Evolutionary conservation across 2,888 invertebrate species (phyloP), one percentile per base, ranked within the genome.

Genomic region (Melanophora roralis): DNA sequence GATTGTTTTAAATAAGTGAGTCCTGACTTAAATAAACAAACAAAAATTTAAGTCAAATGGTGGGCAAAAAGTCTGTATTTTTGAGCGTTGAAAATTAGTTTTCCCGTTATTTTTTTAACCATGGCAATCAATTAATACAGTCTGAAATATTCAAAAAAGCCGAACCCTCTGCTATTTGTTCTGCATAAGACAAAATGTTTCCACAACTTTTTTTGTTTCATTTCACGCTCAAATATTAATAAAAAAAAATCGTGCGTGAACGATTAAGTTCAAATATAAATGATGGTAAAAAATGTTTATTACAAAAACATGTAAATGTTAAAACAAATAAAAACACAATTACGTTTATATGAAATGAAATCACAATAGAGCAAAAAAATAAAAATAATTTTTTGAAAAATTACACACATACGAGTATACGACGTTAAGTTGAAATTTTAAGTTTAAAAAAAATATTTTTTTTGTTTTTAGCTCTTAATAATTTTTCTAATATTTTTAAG

Each of bases 361-460:
- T 69, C 40, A 78, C 57, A 69, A 60, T 11, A 40, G 49, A 57
- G 49, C n/a, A 76, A 21, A 57, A 40, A 67, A 65, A 74, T 51
- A 40, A 45, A 72, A 21, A 27, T 72, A 53, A 79, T 40, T 68
- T 71, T 60, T 49, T 67, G 71, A 68, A 67, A 68, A 84, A 84
- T 84, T 86, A 87, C 88, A 88, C 88, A 88, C 86, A 87, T 86
- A 88, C n/a, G n/a, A n/a, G n/a, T 27, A 27, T 86, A 88, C 86
- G 88, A 87, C 87, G 87, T 71, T 65, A 49, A 77, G 69, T 71
- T 77, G 4, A 71, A 77, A 64, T 36, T 71, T 45, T 62, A 57
- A n/a, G 59, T 74, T 74, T 85, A 85, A 85, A 84, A 84, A 82
- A 85, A 69, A 19, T 65, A 43, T 55, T 40, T 2, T 55, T 43